A percentile compares a stretch with the other conserved stretches of the same genome.
These are phyloP conservation scores for Pseudomyrmex gracilis DNA, from an alignment of 1,140 invertebrate species.

Conservation along the genomic window DNA sequence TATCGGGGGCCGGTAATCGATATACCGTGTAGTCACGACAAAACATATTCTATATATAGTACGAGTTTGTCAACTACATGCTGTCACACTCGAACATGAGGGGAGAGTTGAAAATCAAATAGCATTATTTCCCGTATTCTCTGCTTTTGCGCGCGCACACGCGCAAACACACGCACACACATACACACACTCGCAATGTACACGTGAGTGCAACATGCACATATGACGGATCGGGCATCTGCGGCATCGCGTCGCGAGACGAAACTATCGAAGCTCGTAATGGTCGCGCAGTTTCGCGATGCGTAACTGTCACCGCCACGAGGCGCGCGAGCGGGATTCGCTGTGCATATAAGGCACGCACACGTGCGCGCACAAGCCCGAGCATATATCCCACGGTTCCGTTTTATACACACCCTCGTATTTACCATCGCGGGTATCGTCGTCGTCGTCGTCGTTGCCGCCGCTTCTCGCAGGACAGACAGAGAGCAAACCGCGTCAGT, in stretches of 20 bases:
- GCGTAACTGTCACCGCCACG: constrained; percentile 36
- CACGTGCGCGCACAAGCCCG: not conserved
- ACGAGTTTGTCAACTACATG: constrained; percentile 17
- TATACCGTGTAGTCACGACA: not conserved
- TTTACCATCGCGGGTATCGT: constrained; percentile 11
- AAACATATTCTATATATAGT: constrained; percentile 9
- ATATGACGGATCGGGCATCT: not conserved
- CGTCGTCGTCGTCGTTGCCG: too few relatives aligned
- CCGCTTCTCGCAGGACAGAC: constrained; percentile 2
- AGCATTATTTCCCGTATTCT: constrained; percentile 30
- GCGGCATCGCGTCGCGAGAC: not conserved
- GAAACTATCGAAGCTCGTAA: constrained; percentile 55
- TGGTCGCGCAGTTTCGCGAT: constrained; percentile 33
- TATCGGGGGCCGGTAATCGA: constrained; percentile 25
- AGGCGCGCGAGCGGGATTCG: constrained; percentile 12
- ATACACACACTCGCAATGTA: not conserved
- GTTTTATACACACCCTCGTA: constrained; percentile 49
- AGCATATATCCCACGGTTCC: constrained; percentile 20
- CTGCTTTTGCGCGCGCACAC: not conserved
- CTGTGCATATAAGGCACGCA: not conserved
- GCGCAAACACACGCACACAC: too few relatives aligned
- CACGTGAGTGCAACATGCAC: too few relatives aligned
- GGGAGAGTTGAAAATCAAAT: constrained; percentile 19
- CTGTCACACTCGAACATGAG: constrained; percentile 33
- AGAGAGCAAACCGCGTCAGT: not conserved